Conservation (phyloP, 1,140 invertebrate genomes). For the Scaptomyza montana region DNA sequence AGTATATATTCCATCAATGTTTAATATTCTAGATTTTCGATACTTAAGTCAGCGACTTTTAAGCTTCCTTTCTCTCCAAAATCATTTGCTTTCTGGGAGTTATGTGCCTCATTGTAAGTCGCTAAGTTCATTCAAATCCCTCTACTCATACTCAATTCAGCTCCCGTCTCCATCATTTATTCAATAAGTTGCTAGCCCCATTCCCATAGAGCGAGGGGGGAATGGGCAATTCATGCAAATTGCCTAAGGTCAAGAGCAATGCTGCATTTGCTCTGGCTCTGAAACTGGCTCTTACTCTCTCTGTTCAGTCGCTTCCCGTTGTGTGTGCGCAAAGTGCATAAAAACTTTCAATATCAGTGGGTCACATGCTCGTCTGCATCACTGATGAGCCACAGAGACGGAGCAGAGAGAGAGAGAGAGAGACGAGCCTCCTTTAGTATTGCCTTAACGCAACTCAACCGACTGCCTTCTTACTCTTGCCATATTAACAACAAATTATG, state of each 20-base stretch:
- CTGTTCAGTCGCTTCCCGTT: conserved; percentile 1
- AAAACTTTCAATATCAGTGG: conserved; percentile 80
- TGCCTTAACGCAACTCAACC: neutral
- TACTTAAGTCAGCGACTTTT: neutral
- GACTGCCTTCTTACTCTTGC: conserved; percentile 52
- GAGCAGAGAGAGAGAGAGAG: conserved; percentile 21
- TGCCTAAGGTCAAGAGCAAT: conserved; percentile 75
- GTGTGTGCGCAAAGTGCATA: conserved; percentile 64
- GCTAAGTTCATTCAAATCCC: neutral
- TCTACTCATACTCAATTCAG: neutral
- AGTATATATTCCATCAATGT: neutral
- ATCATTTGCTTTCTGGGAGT: too few species aligned
- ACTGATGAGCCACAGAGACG: conserved; percentile 65
- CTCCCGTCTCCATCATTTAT: too few species aligned
- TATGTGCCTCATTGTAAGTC: neutral
- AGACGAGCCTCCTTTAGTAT: conserved; percentile 46
- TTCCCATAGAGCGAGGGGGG: neutral
- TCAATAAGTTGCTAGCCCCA: conserved; percentile 6
- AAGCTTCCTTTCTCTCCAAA: neutral
- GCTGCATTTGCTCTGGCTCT: conserved; percentile 37
- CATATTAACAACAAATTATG: conserved; percentile 82
- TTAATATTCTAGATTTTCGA: neutral
- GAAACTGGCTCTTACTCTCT: too few species aligned
- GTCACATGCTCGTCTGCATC: conserved; percentile 82
- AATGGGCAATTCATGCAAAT: conserved; percentile 58